Evolutionary conservation across 2,888 invertebrate species (phyloP).

Genomic region (Aporophyla nigra): DNA sequence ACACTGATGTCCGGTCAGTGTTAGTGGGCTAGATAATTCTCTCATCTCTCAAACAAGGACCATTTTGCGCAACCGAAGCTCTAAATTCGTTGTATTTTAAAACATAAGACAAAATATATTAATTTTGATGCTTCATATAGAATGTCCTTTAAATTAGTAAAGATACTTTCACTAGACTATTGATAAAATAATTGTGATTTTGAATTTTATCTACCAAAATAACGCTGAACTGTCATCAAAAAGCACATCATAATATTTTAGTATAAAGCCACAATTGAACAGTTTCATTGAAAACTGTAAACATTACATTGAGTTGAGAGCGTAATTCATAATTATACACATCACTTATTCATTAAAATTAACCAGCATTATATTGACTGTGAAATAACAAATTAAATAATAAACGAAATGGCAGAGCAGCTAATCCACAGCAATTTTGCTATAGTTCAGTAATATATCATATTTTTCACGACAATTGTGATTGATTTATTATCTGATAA

Average conservation of each 20-base stretch:
- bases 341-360: slow-evolving; percentile 1
- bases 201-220: not conserved
- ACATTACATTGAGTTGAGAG: slow-evolving; percentile 4
- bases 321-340: slow-evolving; percentile 34
- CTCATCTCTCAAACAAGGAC: not conserved
- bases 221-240: slow-evolving; percentile 12
- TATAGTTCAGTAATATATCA: not conserved
- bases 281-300: slow-evolving; percentile 51
- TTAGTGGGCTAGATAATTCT: not conserved
- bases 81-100: not conserved
- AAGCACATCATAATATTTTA: slow-evolving; percentile 24
- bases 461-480: not conserved
- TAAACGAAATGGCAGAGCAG: not conserved
- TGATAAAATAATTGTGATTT: not conserved
- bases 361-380: slow-evolving; percentile 2
- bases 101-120: not conserved
- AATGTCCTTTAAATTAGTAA: not conserved
- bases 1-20: not conserved
- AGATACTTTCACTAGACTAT: not conserved
- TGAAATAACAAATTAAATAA: not conserved
- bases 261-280: slow-evolving; percentile 42
- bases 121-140: not conserved
- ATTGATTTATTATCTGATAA: not conserved
- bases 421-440: not conserved
- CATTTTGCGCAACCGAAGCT: not conserved